Conservation (phyloP, 1,140 invertebrate genomes). For the Periplaneta americana region DNA sequence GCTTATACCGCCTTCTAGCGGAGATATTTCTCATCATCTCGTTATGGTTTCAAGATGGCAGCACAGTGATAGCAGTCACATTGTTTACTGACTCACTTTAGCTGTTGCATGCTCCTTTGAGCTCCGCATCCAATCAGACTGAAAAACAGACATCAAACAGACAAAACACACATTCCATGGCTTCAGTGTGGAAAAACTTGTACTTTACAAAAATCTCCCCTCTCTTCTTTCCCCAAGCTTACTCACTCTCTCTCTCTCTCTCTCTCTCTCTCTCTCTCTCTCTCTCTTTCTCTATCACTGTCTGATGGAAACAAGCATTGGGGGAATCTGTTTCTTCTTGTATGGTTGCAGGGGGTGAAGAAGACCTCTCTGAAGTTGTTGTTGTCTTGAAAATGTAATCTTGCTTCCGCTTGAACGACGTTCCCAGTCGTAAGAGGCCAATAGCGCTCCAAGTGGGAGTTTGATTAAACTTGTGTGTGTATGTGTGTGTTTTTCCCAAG, state of each 20-base stretch:
- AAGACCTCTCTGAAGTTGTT: neutral
- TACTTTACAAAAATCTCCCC: neutral
- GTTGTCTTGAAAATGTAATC: neutral
- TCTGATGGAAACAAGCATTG: neutral
- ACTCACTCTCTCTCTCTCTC: too few species aligned
- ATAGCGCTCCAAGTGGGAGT: neutral
- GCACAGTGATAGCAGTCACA: too few species aligned
- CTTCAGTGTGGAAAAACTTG: neutral
- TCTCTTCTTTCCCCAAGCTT: too few species aligned
- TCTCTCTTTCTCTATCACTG: neutral
- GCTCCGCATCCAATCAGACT: neutral
- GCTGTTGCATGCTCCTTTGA: neutral
- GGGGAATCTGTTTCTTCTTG: neutral
- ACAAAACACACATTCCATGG: neutral
- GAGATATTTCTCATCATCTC: too few species aligned
- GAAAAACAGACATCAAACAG: neutral
- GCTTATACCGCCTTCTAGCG: too few species aligned
- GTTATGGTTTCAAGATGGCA: too few species aligned
- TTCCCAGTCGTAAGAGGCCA: neutral
- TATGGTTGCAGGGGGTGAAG: neutral
- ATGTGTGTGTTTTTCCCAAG: too few species aligned
- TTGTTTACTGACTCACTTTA: neutral
- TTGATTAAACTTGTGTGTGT: neutral
- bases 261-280: too few species aligned
- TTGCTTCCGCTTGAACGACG: neutral